These are phyloP conservation scores for Exephanes ischioxanthus DNA, from an alignment of 2,888 invertebrate species.

Conservation along the genomic window DNA sequence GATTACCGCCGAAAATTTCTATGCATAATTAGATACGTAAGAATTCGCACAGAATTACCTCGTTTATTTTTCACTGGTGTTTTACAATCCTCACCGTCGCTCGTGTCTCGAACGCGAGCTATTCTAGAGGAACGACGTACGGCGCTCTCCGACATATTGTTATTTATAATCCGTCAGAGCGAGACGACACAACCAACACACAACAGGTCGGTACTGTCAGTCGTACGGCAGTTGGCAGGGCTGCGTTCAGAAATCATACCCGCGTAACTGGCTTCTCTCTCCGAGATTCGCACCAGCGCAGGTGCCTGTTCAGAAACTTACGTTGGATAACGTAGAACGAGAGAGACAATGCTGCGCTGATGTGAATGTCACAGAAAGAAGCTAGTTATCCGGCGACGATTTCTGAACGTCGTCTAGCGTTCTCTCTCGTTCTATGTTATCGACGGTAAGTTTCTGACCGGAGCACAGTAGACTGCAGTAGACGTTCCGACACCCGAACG, in stretches of 20 bases:
- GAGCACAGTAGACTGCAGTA: no score
- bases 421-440: no score
- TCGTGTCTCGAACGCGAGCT: slow-evolving; percentile 33
- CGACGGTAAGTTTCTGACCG: no score
- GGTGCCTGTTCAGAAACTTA: not conserved
- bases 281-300: no score
- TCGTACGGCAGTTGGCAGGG: slow-evolving; percentile 1
- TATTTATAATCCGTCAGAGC: not conserved
- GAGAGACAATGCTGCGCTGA: no score
- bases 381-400: no score
- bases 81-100: slow-evolving; percentile 54
- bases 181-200: not conserved
- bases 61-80: slow-evolving; percentile 53
- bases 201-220: not conserved
- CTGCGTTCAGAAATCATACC: not conserved
- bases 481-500: no score
- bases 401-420: no score
- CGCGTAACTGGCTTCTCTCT: no score
- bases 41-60: slow-evolving; percentile 26
- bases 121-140: slow-evolving; percentile 68
- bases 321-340: no score
- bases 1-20: slow-evolving; percentile 11
- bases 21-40: not conserved
- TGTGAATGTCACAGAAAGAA: no score
- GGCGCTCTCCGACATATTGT: slow-evolving; percentile 61